phyloP scores from a whole-genome alignment of 2,113 vertebrate species.

The Bucco capensis region DNA sequence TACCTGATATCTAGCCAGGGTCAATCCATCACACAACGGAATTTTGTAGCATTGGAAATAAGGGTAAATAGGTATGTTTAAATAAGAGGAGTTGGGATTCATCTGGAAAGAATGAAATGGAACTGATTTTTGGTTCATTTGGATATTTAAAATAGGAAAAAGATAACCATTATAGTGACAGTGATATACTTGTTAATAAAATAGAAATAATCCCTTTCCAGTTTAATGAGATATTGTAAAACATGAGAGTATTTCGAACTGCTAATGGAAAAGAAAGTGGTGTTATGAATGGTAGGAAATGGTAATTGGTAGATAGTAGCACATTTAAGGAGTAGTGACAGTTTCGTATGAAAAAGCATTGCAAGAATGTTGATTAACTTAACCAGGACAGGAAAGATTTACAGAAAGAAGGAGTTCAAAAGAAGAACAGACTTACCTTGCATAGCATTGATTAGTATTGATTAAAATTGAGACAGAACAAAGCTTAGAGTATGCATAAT shows the following conservation, averaged over 20 bases:
- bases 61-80: background rate
- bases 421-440: background rate
- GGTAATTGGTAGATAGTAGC: constrained; percentile 14
- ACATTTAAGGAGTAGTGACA: constrained; percentile 2
- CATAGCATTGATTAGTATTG: background rate
- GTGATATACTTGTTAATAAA: constrained; percentile 11
- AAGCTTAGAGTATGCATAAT: background rate
- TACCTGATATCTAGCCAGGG: background rate
- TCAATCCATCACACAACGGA: background rate
- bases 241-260: constrained; percentile 18
- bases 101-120: background rate
- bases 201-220: constrained; percentile 45
- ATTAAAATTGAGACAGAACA: background rate
- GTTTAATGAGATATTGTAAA: constrained; percentile 25
- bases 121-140: constrained; percentile 39
- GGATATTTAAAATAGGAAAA: background rate
- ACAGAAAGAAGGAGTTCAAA: background rate
- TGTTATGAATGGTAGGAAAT: background rate
- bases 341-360: constrained; percentile 10
- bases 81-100: background rate
- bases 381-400: background rate
- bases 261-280: constrained; percentile 19
- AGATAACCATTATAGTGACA: background rate
- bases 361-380: constrained; percentile 21
- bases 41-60: background rate